Conservation (phyloP, 2,797 vertebrate genomes). For the Enteromius viviparus region DNA sequence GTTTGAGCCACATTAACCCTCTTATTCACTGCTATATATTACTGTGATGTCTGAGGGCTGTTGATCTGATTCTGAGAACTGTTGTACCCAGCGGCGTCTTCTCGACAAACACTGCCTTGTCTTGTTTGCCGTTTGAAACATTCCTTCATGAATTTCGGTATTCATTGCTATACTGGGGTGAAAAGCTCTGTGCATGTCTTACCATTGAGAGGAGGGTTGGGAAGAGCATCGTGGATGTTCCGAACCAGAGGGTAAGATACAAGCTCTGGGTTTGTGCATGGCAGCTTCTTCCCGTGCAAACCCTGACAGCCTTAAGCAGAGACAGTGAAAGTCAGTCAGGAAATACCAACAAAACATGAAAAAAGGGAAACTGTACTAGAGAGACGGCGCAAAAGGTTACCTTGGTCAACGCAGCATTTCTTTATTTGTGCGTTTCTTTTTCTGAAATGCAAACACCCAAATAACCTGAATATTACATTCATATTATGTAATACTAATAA, state of each 20-base stretch:
- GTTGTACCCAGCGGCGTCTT: slow-evolving; percentile 35
- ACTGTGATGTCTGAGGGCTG: slow-evolving; percentile 25
- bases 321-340: slow-evolving; percentile 32
- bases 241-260: slow-evolving; percentile 76
- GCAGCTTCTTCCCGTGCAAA: slow-evolving; percentile 73
- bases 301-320: slow-evolving; percentile 67
- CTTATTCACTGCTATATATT: slow-evolving; percentile 38
- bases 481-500: neutral
- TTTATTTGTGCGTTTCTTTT: slow-evolving; percentile 75
- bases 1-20: slow-evolving; percentile 34
- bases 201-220: slow-evolving; percentile 79
- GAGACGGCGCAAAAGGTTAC: slow-evolving; percentile 63
- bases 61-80: slow-evolving; percentile 43
- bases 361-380: slow-evolving; percentile 8
- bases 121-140: slow-evolving; percentile 37
- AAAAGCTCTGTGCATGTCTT: slow-evolving; percentile 34
- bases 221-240: slow-evolving; percentile 70
- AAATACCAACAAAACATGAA: slow-evolving; percentile 18
- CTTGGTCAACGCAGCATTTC: slow-evolving; percentile 72
- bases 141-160: slow-evolving; percentile 46
- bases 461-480: neutral
- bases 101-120: slow-evolving; percentile 54
- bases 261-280: slow-evolving; percentile 68
- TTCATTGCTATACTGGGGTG: slow-evolving; percentile 36
- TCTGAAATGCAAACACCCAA: slow-evolving; percentile 65